Conservation (phyloP, 1,140 invertebrate species). For the Scaptomyza pallida region DNA sequence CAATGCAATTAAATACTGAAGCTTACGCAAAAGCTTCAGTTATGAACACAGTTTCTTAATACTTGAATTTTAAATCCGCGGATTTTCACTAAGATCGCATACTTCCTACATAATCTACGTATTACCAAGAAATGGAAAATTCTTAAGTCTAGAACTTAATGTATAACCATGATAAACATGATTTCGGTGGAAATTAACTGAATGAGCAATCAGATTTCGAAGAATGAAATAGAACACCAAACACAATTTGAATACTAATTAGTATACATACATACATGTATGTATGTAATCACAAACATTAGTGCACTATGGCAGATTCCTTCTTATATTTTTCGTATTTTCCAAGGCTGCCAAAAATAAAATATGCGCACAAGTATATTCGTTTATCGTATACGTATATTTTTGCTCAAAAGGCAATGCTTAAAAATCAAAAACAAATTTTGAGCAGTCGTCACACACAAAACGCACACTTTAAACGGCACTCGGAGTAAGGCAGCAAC, state of each 20-base stretch:
- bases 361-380: neutral
- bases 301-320: neutral
- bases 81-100: too few relatives aligned
- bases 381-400: conserved; percentile 5
- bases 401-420: neutral
- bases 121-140: neutral
- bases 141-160: neutral
- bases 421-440: conserved; percentile 9
- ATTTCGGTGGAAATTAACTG: neutral
- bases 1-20: neutral
- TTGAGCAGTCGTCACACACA: conserved; percentile 16
- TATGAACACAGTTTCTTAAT: conserved; percentile 2
- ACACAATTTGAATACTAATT: neutral
- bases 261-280: conserved; percentile 1
- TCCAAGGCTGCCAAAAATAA: conserved; percentile 4
- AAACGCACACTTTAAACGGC: conserved; percentile 1
- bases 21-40: neutral
- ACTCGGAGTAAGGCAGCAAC: conserved; percentile 1
- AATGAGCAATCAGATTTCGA: neutral
- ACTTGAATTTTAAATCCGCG: too few relatives aligned
- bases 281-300: neutral
- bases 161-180: neutral
- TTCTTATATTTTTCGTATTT: conserved; percentile 3
- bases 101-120: too few relatives aligned
- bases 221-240: neutral